Conservation (phyloP, 2,888 invertebrate species). For the Timema podura region DNA sequence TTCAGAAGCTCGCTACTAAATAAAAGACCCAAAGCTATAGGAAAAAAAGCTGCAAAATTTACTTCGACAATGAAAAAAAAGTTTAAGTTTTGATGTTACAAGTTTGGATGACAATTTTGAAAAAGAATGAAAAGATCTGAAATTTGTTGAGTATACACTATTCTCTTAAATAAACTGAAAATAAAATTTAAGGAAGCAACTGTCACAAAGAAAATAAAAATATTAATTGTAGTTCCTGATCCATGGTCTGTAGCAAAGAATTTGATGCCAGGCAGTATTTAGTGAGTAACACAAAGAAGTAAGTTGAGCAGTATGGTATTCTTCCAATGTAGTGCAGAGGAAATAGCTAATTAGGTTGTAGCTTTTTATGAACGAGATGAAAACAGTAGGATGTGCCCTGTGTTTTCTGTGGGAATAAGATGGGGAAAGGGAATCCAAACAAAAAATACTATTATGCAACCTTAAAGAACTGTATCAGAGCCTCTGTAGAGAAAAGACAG, state of each 20-base stretch:
- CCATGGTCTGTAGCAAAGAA: background rate
- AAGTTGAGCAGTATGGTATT: too few species aligned
- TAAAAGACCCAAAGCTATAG: background rate
- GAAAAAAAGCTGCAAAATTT: background rate
- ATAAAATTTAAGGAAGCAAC: background rate
- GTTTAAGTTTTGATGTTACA: background rate
- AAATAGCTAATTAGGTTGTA: too few species aligned
- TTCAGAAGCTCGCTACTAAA: background rate
- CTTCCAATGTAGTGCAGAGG: too few species aligned
- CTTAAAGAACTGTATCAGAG: too few species aligned
- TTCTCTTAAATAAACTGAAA: background rate
- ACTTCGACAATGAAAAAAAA: background rate
- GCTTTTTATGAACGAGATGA: too few species aligned
- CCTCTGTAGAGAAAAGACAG: too few species aligned
- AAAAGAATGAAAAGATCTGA: background rate
- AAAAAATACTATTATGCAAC: too few species aligned
- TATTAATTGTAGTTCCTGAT: background rate
- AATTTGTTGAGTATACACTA: background rate
- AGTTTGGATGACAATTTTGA: background rate
- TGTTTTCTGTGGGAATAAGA: too few species aligned
- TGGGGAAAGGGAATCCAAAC: too few species aligned
- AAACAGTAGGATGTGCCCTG: too few species aligned
- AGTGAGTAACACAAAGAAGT: too few species aligned
- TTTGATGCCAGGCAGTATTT: background rate
- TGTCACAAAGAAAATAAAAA: conserved; percentile 3